phyloP scores from a whole-genome alignment of 2,113 vertebrate species.

The Otolemur garnettii region DNA sequence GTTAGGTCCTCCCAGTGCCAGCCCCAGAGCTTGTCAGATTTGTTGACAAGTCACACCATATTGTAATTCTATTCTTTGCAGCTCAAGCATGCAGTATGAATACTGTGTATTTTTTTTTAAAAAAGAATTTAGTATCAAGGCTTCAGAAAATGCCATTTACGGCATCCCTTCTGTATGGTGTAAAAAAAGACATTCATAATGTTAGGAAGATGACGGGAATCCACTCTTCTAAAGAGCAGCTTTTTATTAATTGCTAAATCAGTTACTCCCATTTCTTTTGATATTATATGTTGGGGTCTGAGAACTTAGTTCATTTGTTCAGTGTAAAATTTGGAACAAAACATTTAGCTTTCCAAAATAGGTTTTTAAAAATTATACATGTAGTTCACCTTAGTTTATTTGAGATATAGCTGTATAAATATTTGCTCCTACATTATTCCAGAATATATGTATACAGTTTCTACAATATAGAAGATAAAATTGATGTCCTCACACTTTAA shows the following conservation, averaged over 20 bases:
- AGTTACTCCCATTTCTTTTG: slow-evolving; percentile 47
- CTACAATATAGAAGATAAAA: slow-evolving; percentile 65
- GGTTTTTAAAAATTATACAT: slow-evolving; percentile 63
- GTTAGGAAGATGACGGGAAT: slow-evolving; percentile 63
- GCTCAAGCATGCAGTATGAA: slow-evolving; percentile 84
- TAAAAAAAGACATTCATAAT: slow-evolving; percentile 56
- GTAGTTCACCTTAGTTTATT: slow-evolving; percentile 68
- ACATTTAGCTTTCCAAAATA: slow-evolving; percentile 47
- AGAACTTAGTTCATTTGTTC: slow-evolving; percentile 68
- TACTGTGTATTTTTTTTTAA: slow-evolving; percentile 88
- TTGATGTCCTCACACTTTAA: slow-evolving; percentile 69
- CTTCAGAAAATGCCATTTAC: slow-evolving; percentile 84
- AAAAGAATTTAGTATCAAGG: slow-evolving; percentile 69
- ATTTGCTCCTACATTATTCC: slow-evolving; percentile 41
- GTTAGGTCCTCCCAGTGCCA: slow-evolving; percentile 72
- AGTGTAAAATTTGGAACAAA: slow-evolving; percentile 65
- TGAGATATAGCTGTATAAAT: slow-evolving; percentile 66
- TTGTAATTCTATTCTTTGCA: slow-evolving; percentile 83
- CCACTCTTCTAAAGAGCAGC: slow-evolving; percentile 71
- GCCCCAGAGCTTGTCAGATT: slow-evolving; percentile 75
- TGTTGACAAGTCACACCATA: slow-evolving; percentile 71
- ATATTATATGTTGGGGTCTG: slow-evolving; percentile 29
- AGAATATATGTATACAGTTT: slow-evolving; percentile 71
- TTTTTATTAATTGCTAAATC: slow-evolving; percentile 69
- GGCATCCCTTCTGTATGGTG: slow-evolving; percentile 81